Percentiles rank a stretch among this genome's conserved stretches.
Conservation (phyloP, 2,797 vertebrate species). For the Manis pentadactyla region DNA sequence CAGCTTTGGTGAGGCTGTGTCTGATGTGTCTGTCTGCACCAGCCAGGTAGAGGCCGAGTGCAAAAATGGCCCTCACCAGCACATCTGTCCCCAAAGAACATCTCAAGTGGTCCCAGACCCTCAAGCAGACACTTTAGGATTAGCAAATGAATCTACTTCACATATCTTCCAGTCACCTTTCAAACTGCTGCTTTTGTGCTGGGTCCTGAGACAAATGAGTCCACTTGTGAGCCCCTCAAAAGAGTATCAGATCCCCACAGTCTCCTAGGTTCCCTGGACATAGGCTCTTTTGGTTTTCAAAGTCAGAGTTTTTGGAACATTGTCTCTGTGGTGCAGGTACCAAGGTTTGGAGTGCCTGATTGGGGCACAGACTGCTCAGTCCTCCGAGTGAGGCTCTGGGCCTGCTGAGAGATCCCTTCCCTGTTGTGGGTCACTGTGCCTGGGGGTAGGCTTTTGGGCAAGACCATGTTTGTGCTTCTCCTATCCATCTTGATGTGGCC, state of each 20-base stretch:
- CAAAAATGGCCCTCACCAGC: background rate
- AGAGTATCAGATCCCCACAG: background rate
- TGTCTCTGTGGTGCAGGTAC: background rate
- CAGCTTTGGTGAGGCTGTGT: background rate
- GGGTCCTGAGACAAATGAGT: background rate
- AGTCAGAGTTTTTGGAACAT: background rate
- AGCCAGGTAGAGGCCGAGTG: background rate
- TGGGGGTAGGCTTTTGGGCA: background rate
- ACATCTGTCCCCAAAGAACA: background rate
- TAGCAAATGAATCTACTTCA: background rate
- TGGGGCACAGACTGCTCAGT: background rate
- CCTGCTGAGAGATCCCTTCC: background rate
- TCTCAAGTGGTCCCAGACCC: background rate
- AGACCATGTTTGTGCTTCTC: background rate
- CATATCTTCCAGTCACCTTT: background rate
- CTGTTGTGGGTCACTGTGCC: background rate
- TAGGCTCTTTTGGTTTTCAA: background rate
- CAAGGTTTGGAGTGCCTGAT: background rate
- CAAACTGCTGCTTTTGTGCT: background rate
- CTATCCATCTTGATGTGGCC: background rate
- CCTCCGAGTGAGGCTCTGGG: background rate
- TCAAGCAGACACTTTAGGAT: background rate
- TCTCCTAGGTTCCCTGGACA: background rate
- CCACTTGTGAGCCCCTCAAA: background rate
- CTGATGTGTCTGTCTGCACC: too few species aligned